These are phyloP conservation scores for Caracal caracal DNA, from an alignment of 2,113 vertebrate genomes.

Conservation along the genomic window DNA sequence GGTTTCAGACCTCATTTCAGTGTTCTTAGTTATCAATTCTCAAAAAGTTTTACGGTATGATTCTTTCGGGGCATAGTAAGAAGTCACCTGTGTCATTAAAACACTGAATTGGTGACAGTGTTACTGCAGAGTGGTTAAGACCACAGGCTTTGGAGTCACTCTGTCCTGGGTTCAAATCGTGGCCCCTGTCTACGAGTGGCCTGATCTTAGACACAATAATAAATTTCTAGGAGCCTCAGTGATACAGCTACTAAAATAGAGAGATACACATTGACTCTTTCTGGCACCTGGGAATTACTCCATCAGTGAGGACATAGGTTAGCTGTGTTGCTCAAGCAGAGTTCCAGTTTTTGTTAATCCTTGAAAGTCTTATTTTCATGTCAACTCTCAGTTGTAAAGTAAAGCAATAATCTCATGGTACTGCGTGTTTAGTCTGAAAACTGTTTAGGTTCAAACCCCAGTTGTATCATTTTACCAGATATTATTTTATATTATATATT, in stretches of 20 bases:
- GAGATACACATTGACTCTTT: too few relatives aligned
- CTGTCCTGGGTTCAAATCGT: background rate
- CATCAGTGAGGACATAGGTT: background rate
- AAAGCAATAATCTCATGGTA: background rate
- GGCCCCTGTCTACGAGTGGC: background rate
- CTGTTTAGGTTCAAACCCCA: background rate
- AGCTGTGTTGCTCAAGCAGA: background rate
- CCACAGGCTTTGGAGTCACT: background rate
- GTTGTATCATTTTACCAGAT: background rate
- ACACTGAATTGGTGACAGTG: background rate
- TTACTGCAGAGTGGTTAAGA: background rate
- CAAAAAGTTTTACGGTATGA: too few relatives aligned
- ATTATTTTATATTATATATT: background rate
- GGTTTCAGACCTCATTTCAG: background rate
- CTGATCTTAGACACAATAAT: background rate
- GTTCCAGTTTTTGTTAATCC: background rate
- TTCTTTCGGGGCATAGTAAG: background rate
- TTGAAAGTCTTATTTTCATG: background rate
- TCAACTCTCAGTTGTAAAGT: background rate
- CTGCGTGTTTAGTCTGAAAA: background rate
- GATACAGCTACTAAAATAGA: background rate
- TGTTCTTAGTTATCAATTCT: background rate
- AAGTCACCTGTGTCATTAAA: background rate
- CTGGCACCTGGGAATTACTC: background rate
- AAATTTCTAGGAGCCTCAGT: background rate